Evolutionary conservation across 2,113 vertebrate species (phyloP).

Genomic region (Sinocyclocheilus anophthalmus): DNA sequence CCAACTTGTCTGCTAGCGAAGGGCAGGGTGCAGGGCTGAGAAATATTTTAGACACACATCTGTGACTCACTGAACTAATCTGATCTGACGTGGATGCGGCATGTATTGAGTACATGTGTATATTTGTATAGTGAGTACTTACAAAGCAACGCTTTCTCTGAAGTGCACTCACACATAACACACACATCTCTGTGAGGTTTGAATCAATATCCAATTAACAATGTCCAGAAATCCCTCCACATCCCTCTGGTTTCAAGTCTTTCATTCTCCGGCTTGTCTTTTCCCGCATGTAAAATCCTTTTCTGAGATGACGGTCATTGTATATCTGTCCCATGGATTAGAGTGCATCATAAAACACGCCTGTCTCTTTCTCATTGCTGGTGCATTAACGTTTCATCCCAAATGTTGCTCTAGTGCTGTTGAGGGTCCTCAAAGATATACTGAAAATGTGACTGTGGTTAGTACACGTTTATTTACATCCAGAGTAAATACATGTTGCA

Average conservation of each 20-base stretch:
- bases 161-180: not conserved
- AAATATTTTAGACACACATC: not conserved
- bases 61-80: slow-evolving; percentile 7
- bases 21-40: not conserved
- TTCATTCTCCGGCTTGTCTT: slow-evolving; percentile 1
- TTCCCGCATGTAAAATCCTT: not conserved
- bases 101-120: slow-evolving; percentile 12
- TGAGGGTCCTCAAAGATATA: slow-evolving; percentile 24
- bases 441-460: slow-evolving; percentile 37
- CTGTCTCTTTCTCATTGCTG: slow-evolving; percentile 19
- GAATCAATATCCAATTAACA: slow-evolving; percentile 27
- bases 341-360: not conserved
- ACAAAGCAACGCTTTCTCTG: not conserved
- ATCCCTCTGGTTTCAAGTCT: not conserved
- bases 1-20: not conserved
- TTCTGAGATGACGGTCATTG: not conserved
- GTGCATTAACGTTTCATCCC: not conserved
- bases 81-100: not conserved
- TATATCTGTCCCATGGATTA: slow-evolving; percentile 8
- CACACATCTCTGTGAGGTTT: not conserved
- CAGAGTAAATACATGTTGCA: slow-evolving; percentile 25
- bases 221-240: slow-evolving; percentile 7
- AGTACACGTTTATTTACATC: slow-evolving; percentile 38
- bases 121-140: not conserved
- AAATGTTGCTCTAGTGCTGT: slow-evolving; percentile 26